Base-by-base conservation (phyloP, 2,888 invertebrate genomes). In the Villa cingulata region DNA sequence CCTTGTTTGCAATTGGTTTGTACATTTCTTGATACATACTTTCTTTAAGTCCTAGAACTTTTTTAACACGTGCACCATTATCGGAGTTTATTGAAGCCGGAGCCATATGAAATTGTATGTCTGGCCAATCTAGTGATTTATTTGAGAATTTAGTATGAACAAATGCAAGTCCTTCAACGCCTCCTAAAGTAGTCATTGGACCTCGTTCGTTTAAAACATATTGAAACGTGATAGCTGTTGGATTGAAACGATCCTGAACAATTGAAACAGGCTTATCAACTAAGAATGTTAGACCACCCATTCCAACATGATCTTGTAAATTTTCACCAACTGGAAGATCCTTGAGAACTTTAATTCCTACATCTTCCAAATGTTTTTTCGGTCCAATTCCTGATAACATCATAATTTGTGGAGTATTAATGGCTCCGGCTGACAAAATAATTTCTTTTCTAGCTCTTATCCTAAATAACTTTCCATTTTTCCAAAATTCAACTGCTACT, bases 41-140 rank as follows among this genome's bases (percentile, higher is more conserved):
- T 50, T 89, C 88, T 37, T 85, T 86, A 1, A 89, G 66, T 0
- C 88, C 88, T 27, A 88, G 66, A 23, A 87, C 83, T 70, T 87
- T 79, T 63, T 79, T 71, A 0, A 86, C 80, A 60, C 88, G 72
- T 45, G 78, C 76, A 1, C 84, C 83, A 47, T 78, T 81, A 60
- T 88, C 88, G 0, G 87, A 86, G 49, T 83, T 83, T 37, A 88
- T 81, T 0, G 86, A 86, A 1, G 91, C 88, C 1, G 91, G 90
- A 2, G 90, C 89, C 83, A 92, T 90, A 60, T 92, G 91, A 58
- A 91, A 86, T 58, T 92, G 89, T 41, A 92, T 81, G 58, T 92
- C 91, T 0, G 91, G 91, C 78, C 86, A 87, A 52, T 81, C 75
- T 2, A 81, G 77, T 2, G 83, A 78, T 43, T 73, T 71, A 59